A percentile compares a stretch with the other conserved stretches of the same genome.
Conservation (phyloP, 2,113 vertebrate species). For the Meleagris gallopavo region DNA sequence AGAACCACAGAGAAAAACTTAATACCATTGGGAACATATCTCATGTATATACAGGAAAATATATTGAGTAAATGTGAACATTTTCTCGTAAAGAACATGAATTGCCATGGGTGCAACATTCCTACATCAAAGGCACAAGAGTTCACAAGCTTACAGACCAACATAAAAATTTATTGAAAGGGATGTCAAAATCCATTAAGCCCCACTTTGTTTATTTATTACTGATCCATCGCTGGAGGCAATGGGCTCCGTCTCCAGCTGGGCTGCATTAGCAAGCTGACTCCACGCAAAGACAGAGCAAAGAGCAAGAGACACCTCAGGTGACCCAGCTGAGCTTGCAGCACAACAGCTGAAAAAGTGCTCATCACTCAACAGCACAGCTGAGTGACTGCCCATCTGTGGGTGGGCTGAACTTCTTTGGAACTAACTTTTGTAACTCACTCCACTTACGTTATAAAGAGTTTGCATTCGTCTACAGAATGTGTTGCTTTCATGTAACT, state of each 20-base stretch:
- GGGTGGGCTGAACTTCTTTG: not conserved
- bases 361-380: not conserved
- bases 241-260: not conserved
- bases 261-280: not conserved
- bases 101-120: not conserved
- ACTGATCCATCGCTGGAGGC: not conserved
- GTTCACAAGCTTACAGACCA: not conserved
- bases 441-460: not conserved
- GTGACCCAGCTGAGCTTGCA: not conserved
- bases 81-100: not conserved
- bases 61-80: not conserved
- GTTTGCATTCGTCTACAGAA: not conserved
- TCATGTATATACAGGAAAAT: not conserved
- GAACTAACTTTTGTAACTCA: not conserved
- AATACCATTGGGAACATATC: not conserved
- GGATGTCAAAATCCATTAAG: slow-evolving; percentile 37
- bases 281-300: not conserved
- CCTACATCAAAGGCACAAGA: rapidly evolving
- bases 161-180: not conserved
- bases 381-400: not conserved
- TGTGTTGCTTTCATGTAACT: not conserved
- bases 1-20: not conserved
- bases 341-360: not conserved
- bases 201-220: not conserved
- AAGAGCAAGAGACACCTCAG: not conserved